Base-by-base conservation (phyloP, 1,140 invertebrate genomes). In the Holcopasites calliopsidis region DNA sequence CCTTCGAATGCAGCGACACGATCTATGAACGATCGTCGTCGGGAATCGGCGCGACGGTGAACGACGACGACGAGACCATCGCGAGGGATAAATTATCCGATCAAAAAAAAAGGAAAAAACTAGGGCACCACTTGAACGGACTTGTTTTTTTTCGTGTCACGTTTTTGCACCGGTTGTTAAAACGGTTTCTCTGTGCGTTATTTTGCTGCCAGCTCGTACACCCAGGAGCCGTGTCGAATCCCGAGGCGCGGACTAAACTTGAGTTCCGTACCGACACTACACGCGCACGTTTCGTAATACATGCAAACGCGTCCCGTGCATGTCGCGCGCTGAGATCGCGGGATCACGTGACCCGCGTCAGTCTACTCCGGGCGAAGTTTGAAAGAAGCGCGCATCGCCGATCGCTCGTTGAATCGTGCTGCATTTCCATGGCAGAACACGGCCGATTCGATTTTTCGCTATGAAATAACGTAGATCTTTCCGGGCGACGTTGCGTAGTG, bases 221-320 rank as follows among this genome's bases (percentile, higher is more conserved):
- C 62, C 62, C 62, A 69, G 64, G 50, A 80, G 69, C 69, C 78
- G 78, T 77, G 76, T 68, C 55, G 61, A 74, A 80, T 80, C 69
- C 76, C 76, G 69, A 79, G 76, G 77, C 76, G 71, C 77, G 60
- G 57, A 81, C 79, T 79, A 75, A 79, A 78, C 62, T 72, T 57
- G n/a, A 74, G 68, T 33, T 73, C 76, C 54, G 54, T 68, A 38
- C 62, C 73, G 77, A 79, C 54, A 64, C 64, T 50, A 70, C 75
- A 62, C 75, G 57, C 66, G 60, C 58, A 44, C 55, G 38, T 10
- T 3, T 47, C 54, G 55, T 55, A 77, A 77, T 54, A 72, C 61
- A 74, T 42, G 50, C 72, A 49, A 62, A 60, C 72, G 65, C 77
- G 62, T 35, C 70, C 61, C 69, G 69, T 74, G 52, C 44, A 61